Evolutionary conservation across 2,797 vertebrate species (phyloP), one percentile per base, ranked within the genome.

Genomic region (Chaenodraco wilsoni): DNA sequence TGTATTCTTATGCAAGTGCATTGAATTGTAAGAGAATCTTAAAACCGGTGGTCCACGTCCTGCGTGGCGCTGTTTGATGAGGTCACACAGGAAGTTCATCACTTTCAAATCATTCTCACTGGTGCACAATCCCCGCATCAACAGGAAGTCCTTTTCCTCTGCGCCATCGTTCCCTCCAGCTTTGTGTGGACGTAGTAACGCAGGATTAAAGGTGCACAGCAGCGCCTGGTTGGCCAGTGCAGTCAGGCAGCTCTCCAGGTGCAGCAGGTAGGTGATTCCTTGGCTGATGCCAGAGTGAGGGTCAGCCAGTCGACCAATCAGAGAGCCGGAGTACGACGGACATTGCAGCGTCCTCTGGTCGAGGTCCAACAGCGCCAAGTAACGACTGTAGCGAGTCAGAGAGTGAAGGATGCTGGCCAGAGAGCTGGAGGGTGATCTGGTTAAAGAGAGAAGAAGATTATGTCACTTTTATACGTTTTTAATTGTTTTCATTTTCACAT

Each of bases 231-330:
- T 94, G 33, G 94, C 93, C 12, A 99, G 95, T 63, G 94, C 95
- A 0, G 94, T 94, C 76, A 98, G 94, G 88, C 96, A 69, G 40
- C 95, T 95, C 90, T 97, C 96, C 69, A 96, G 93, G 3, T 98
- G 96, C 94, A 96, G 93, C 83, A 95, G 95, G 92, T 97, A 99
- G 69, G 97, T 97, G 93, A 92, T 91, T 50, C 98, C 97, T 0
- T 94, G 93, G 69, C 94, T 94, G 91, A 97, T 95, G 82, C 95
- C 91, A 0, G 93, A 95, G 84, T 94, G 93, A 65, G 96, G 95
- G 63, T 96, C 92, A 0, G 96, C 95, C 88, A 99, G 90, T 9
- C 91, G 83, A 46, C 93, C 46, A 65, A 98, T 76, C 31, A 98
- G 74, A 0, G 86, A 84, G 46, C 98, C 97, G 6, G 93, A 93